Base-by-base conservation (phyloP, 1,140 invertebrate species). In the Drosophila nigrodunni region DNA sequence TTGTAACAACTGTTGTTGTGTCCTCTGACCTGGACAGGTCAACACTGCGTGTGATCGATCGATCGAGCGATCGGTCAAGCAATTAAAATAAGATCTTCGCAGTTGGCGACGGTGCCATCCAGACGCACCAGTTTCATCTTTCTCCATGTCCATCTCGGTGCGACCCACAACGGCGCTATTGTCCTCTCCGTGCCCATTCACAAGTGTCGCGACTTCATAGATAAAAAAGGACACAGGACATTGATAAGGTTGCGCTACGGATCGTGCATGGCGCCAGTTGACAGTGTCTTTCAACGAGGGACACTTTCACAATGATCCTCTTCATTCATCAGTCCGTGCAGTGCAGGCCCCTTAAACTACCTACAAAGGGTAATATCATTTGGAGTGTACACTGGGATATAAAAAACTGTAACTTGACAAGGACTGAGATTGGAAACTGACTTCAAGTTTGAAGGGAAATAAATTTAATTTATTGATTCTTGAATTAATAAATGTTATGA, bases 11-110 rank as follows among this genome's bases (percentile, higher is more conserved):
- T 13, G 2, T 5, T 11, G 41, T 43, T 43, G 11, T 43, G 57
- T 59, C 39, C 57, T 59, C 34, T 39, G 52, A 64, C 61, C 61
- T 61, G 18, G 18, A 11, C 44, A 58, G 18, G 15, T 54, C 49
- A 30, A 35, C 74, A 35, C 75, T 59, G 75, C 85, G 80, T 80
- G 74, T 75, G 65, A 80, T 80, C 77, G 46, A 67, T 71, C 50
- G 61, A 80, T 80, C 73, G 41, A 67, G 61, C 50, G 61, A 47
- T 39, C 60, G 43, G 47, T 21, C 50, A 35, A 46, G 80, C 82
- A 86, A 86, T 86, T 86, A 86, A 86, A 86, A 81, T 83, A 58
- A 86, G 75, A 82, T 87, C 72, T 71, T 60, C 80, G 71, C 73
- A 74, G 80, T 77, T 80, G 86, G 69, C 74, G 66, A 78, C 58